Conservation (phyloP, 2,797 vertebrate species). For the Myotis myotis region DNA sequence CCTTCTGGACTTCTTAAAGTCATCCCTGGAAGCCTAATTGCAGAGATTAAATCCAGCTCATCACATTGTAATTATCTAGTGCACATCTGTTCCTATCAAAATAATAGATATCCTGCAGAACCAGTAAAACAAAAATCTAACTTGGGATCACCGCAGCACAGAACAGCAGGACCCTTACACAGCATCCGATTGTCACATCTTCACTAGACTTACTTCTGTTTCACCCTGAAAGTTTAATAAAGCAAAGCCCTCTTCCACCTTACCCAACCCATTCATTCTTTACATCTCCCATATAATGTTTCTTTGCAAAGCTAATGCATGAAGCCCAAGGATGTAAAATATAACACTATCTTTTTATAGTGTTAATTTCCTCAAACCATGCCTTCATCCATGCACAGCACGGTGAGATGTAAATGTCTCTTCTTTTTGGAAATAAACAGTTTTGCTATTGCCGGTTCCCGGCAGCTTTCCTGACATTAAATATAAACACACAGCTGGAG, state of each 20-base stretch:
- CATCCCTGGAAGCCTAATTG: neutral
- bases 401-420: neutral
- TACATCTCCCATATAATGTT: neutral
- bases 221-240: neutral
- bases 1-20: neutral
- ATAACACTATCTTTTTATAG: neutral
- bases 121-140: neutral
- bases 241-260: neutral
- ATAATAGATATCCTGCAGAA: neutral
- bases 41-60: neutral
- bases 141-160: neutral
- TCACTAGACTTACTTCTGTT: neutral
- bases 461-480: slow-evolving; percentile 3
- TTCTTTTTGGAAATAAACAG: neutral
- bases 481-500: neutral
- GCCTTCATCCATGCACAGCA: neutral
- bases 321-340: neutral
- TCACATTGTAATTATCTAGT: neutral
- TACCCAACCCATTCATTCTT: neutral
- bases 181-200: neutral
- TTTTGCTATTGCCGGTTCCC: neutral
- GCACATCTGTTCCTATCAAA: neutral
- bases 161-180: neutral
- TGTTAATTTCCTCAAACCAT: neutral
- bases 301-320: neutral